Base-by-base conservation (phyloP, 2,888 invertebrate species). In the Scaptomyza parva region DNA sequence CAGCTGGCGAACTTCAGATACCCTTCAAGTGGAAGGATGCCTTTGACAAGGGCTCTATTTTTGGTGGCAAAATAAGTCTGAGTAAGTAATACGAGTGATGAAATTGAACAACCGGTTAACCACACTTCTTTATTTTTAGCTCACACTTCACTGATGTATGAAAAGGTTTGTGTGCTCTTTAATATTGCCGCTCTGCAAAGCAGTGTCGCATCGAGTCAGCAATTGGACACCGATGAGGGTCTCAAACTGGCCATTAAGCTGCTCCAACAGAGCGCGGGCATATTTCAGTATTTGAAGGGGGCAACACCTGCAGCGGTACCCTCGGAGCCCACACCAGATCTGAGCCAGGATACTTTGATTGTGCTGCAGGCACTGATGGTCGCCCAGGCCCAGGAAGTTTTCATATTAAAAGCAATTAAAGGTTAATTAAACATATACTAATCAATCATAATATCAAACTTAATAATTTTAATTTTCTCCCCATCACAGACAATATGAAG, bases 21-120 rank as follows among this genome's bases (percentile, higher is more conserved):
- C 97, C 98, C 3, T 99, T 99, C 92, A 99, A 99, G 92, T 99
- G 99, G 99, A 98, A 98, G 92, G 99, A 99, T 94, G 99, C 99
- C 0, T 99, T 99, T 90, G 98, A 99, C 91, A 97, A 97, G 89
- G 97, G 97, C 53, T 96, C 97, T 8, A 94, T 99, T 81, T 98
- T 99, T 92, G 97, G 97, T 65, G 97, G 97, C 66, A 94, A 97
- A 91, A 96, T 97, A 90, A 97, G 97, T 90, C 93, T 98, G 74
- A 98, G 98, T 98, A 94, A 93, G 95, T 93, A 33, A 11, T 22
- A 11, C 6, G 20, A 9, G 0, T 9, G 12, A 57, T 43, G 20
- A 28, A 44, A 58, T 62, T 54, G 12, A 8, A 4, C 5, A 8
- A 4, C 69, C 53, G 60, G 65, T 63, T 60, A 40, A 74, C 24